Conservation (phyloP, 2,888 invertebrate genomes). For the Plagodis dolabraria region DNA sequence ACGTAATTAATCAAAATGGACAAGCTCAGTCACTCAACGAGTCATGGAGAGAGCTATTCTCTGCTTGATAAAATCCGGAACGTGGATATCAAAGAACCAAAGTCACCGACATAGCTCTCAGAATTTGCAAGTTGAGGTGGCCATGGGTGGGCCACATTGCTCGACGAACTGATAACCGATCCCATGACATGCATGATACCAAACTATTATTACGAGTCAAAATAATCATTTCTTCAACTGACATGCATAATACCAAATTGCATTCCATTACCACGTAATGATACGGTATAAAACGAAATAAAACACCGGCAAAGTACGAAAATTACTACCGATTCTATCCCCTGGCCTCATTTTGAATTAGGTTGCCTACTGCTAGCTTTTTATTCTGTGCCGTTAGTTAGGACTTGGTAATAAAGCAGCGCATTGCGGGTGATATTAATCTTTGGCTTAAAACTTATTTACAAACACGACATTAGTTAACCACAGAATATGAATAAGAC, state of each 20-base stretch:
- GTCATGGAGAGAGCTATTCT: no score
- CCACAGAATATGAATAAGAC: no score
- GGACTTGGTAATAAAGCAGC: conserved; percentile 9
- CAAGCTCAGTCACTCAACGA: no score
- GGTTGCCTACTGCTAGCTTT: no score
- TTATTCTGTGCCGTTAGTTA: neutral
- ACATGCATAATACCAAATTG: neutral
- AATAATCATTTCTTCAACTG: neutral
- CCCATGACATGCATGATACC: no score
- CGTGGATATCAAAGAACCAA: no score
- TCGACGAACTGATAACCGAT: no score
- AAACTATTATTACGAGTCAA: neutral
- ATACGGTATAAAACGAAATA: neutral
- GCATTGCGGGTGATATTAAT: conserved; percentile 23
- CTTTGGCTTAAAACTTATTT: conserved; percentile 9
- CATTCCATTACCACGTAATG: neutral
- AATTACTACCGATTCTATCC: neutral
- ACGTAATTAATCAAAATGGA: no score
- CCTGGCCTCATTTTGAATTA: neutral
- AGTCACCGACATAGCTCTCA: no score
- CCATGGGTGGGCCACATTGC: no score
- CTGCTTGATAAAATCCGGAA: neutral
- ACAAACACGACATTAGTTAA: neutral
- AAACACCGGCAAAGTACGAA: neutral
- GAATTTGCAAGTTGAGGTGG: no score